A percentile compares a stretch with the other conserved stretches of the same genome.
These are phyloP conservation scores for Gobio occitaniae DNA, from an alignment of 2,797 vertebrate genomes.

Conservation along the genomic window DNA sequence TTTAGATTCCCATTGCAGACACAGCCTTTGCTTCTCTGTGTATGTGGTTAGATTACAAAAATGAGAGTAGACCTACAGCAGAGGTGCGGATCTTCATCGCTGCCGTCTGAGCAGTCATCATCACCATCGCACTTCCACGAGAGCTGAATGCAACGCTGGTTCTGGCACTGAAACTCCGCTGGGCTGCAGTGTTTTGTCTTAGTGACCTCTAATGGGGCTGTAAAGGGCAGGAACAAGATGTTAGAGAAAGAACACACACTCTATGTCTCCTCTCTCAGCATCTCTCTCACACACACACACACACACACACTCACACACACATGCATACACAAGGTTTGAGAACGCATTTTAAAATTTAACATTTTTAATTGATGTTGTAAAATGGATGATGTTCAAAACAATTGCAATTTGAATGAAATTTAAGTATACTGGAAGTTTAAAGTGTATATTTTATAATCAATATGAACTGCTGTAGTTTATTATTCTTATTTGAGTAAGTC, in stretches of 20 bases:
- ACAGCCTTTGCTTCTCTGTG: background rate
- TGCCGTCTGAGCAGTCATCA: constrained; percentile 85
- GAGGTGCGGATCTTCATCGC: constrained; percentile 79
- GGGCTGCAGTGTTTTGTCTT: constrained; percentile 75
- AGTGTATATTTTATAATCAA: no score
- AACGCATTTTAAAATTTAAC: background rate
- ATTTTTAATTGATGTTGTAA: background rate
- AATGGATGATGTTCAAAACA: background rate
- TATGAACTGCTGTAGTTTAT: no score
- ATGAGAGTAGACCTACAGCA: constrained; percentile 82
- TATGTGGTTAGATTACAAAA: background rate
- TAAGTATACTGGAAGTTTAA: no score
- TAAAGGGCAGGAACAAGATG: background rate
- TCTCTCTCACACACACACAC: background rate
- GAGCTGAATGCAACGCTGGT: constrained; percentile 83
- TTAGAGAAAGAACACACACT: background rate
- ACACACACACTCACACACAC: background rate
- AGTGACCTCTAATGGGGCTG: constrained; percentile 76
- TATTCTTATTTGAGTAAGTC: background rate
- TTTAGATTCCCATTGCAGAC: background rate
- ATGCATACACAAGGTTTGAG: background rate
- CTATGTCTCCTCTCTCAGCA: background rate
- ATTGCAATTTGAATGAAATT: background rate
- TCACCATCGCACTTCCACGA: constrained; percentile 87
- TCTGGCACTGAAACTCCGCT: constrained; percentile 84